These are phyloP conservation scores for Synanthedon formicaeformis DNA, from an alignment of 2,888 invertebrate genomes.

Conservation along the genomic window DNA sequence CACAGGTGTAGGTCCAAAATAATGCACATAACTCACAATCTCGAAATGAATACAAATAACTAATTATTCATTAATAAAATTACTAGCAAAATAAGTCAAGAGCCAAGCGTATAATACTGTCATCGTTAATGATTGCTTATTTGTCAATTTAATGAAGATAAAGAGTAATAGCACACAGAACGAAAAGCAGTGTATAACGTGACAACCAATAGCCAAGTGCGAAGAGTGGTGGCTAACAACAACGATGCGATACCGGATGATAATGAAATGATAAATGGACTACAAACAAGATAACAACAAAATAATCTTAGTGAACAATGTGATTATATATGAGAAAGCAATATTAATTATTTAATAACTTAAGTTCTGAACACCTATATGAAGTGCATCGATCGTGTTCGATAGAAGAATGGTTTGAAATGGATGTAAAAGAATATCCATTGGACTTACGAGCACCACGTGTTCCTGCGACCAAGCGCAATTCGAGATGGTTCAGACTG, in stretches of 20 bases:
- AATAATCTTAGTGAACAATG: background rate
- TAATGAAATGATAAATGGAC: background rate
- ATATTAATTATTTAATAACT: no score
- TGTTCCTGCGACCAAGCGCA: conserved; percentile 55
- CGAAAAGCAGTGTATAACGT: background rate
- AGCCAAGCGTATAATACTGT: background rate
- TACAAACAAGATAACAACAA: background rate
- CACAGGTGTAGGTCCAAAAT: background rate
- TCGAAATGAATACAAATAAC: background rate
- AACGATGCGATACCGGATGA: background rate
- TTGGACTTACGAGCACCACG: conserved; percentile 66
- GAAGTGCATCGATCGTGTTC: no score
- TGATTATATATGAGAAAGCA: background rate
- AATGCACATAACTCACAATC: background rate
- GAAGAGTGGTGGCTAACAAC: background rate
- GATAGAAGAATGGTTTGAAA: background rate
- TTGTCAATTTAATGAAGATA: background rate
- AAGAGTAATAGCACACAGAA: background rate
- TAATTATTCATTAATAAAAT: background rate
- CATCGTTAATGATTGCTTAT: background rate
- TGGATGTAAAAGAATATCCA: background rate
- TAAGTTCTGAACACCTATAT: no score
- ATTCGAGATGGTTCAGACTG: conserved; percentile 36
- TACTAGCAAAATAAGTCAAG: background rate
- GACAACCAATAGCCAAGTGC: background rate